Percentiles rank a stretch among this genome's conserved stretches.
phyloP scores from a whole-genome alignment of 2,113 vertebrate genomes.

The Pterocles gutturalis region DNA sequence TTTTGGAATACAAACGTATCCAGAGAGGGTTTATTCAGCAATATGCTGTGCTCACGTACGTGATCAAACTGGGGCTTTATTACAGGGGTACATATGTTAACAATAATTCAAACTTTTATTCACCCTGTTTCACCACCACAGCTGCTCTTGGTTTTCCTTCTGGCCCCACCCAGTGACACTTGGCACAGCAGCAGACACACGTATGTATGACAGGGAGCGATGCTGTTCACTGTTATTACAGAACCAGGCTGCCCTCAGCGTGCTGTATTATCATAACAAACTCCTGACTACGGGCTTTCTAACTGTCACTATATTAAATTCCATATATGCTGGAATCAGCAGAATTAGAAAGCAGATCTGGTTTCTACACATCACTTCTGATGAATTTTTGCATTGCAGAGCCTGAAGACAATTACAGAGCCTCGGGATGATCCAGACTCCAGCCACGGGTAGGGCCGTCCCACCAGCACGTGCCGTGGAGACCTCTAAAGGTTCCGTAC shows the following conservation, averaged over 20 bases:
- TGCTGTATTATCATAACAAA: slow-evolving; percentile 6
- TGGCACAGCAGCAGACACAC: slow-evolving; percentile 42
- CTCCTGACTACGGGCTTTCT: neutral
- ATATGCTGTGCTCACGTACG: slow-evolving; percentile 21
- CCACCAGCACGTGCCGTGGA: neutral
- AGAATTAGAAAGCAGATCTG: slow-evolving; percentile 15
- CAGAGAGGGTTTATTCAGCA: slow-evolving; percentile 51
- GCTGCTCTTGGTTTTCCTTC: slow-evolving; percentile 75
- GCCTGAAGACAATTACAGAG: neutral
- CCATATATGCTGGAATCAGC: slow-evolving; percentile 30
- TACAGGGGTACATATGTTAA: slow-evolving; percentile 68
- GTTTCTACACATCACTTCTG: neutral
- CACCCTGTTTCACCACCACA: slow-evolving; percentile 63
- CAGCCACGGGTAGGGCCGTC: neutral
- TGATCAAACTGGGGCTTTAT: slow-evolving; percentile 29
- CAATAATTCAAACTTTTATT: slow-evolving; percentile 70
- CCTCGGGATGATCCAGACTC: neutral
- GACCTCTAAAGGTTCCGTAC: neutral
- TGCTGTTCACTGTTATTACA: slow-evolving; percentile 4
- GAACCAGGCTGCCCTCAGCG: neutral
- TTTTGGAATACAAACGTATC: slow-evolving; percentile 51
- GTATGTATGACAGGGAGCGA: slow-evolving; percentile 21
- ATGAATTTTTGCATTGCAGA: neutral
- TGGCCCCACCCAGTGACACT: slow-evolving; percentile 55
- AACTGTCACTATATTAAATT: neutral